Conservation (phyloP, 1,140 invertebrate genomes). For the Pseudachorutes palmiensis region DNA sequence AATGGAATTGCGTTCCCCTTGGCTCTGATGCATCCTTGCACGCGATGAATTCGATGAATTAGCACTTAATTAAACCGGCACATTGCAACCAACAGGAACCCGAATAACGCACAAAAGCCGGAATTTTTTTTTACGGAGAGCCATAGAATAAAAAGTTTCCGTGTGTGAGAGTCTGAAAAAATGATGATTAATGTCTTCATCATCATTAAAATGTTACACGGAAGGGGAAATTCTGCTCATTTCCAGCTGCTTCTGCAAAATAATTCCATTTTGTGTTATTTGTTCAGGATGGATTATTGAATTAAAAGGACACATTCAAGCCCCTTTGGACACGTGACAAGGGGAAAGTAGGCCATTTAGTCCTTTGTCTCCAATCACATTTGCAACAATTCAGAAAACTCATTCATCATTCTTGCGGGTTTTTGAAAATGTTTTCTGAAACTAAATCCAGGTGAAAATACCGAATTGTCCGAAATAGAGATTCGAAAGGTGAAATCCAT, state of each 20-base stretch:
- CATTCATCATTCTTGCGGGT: no score
- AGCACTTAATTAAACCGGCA: neutral
- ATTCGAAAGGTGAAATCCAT: no score
- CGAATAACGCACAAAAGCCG: neutral
- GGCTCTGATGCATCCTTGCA: neutral
- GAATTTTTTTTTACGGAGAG: neutral
- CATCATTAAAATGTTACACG: constrained; percentile 12
- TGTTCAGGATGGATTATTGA: neutral
- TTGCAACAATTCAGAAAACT: no score
- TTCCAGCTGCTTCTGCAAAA: constrained; percentile 1
- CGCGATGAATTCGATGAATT: neutral
- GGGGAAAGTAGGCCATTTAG: neutral
- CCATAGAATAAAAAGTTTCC: neutral
- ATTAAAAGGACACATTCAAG: neutral
- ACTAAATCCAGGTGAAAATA: no score
- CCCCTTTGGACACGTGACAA: neutral
- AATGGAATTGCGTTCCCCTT: neutral
- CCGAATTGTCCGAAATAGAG: no score
- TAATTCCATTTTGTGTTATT: neutral
- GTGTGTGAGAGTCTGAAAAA: neutral
- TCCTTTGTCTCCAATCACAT: neutral
- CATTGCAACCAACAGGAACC: neutral
- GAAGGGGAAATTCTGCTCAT: constrained; percentile 4
- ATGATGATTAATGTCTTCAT: constrained; percentile 36
- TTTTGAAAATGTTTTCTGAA: no score